Evolutionary conservation across 2,797 vertebrate genomes (phyloP).

Genomic region (Eurystomus glaucurus): DNA sequence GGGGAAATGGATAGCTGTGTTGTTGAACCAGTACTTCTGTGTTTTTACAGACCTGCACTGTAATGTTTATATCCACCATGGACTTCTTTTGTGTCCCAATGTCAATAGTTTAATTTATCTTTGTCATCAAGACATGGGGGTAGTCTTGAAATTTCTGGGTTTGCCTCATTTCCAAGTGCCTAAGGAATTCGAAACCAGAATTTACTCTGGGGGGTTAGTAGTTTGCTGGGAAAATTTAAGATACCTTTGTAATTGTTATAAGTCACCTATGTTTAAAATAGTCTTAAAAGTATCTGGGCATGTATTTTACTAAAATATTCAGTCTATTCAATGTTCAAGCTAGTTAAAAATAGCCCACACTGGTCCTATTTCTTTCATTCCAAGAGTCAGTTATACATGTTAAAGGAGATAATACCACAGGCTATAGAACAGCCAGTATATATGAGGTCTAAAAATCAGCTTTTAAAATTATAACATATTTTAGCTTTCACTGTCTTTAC

Average conservation of each 20-base stretch:
- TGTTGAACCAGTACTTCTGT: background rate
- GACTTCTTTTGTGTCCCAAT: background rate
- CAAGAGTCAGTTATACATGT: background rate
- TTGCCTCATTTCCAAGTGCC: background rate
- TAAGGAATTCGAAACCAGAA: constrained; percentile 1
- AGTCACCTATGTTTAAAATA: constrained; percentile 42
- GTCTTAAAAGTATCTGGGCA: background rate
- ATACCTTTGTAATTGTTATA: constrained; percentile 21
- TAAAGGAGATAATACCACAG: background rate
- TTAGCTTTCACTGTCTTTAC: constrained; percentile 5
- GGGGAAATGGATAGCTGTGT: accelerated
- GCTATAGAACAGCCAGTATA: background rate
- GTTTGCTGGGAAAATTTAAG: background rate
- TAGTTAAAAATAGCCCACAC: constrained; percentile 30
- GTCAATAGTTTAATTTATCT: background rate
- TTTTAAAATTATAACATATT: background rate
- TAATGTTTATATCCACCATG: accelerated
- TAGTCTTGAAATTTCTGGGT: background rate
- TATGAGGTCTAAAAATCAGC: background rate
- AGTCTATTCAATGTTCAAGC: constrained; percentile 25
- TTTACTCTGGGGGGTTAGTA: background rate
- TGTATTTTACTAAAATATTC: constrained; percentile 52
- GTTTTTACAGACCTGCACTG: background rate
- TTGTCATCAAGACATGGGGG: background rate
- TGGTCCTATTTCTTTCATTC: background rate